phyloP scores from a whole-genome alignment of 2,888 invertebrate genomes.

The Cephus sareptanus region DNA sequence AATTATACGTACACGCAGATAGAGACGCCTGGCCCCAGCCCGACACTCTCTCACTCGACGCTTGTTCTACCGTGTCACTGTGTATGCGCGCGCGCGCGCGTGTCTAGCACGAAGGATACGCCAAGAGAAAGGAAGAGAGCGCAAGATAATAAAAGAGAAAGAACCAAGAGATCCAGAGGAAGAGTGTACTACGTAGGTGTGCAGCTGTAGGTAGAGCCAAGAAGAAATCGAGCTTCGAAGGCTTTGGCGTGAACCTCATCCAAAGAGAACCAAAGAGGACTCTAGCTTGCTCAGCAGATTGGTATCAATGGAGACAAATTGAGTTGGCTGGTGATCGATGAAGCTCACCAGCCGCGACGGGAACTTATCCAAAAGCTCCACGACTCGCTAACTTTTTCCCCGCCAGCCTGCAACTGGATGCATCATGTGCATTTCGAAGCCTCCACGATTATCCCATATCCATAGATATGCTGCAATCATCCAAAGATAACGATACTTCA shows the following conservation, averaged over 20 bases:
- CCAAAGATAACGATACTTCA: not conserved
- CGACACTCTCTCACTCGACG: too few relatives aligned
- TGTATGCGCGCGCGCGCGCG: not conserved
- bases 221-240: not conserved
- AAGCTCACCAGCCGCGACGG: slow-evolving; percentile 61
- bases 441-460: too few relatives aligned
- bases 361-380: slow-evolving; percentile 13
- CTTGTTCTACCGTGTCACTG: too few relatives aligned
- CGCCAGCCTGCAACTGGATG: not conserved
- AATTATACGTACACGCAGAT: slow-evolving; percentile 20
- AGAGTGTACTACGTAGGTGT: not conserved
- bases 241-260: slow-evolving; percentile 2
- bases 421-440: not conserved
- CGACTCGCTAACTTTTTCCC: not conserved
- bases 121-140: slow-evolving; percentile 26
- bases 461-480: not conserved
- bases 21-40: not conserved
- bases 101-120: not conserved
- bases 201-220: not conserved
- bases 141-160: not conserved
- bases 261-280: not conserved
- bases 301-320: slow-evolving; percentile 66
- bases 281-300: slow-evolving; percentile 61
- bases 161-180: not conserved
- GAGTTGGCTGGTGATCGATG: slow-evolving; percentile 65